phyloP scores from a whole-genome alignment of 1,140 invertebrate species.

The Caerostris darwini region DNA sequence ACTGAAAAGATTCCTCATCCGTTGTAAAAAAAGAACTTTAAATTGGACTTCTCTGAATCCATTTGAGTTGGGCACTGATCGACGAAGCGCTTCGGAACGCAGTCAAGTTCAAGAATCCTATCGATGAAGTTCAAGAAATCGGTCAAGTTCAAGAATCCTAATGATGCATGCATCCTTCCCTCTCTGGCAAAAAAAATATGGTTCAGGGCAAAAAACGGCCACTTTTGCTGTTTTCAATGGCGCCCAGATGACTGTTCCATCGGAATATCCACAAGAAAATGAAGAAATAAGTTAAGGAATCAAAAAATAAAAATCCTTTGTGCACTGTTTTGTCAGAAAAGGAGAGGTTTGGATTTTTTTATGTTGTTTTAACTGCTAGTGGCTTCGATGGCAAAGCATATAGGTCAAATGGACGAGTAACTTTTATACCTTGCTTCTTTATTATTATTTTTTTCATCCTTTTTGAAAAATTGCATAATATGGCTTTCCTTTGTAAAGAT shows the following conservation, averaged over 20 bases:
- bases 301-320: background rate
- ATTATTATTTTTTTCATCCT: too few relatives aligned
- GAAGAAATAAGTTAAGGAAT: background rate
- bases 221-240: background rate
- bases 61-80: background rate
- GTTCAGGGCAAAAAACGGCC: background rate
- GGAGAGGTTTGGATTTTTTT: background rate
- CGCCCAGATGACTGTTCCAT: conserved; percentile 1
- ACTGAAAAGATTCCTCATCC: background rate
- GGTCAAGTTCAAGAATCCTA: background rate
- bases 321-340: conserved; percentile 10
- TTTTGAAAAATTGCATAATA: conserved; percentile 24
- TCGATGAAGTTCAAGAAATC: background rate
- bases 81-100: background rate
- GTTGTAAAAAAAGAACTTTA: background rate
- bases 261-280: background rate
- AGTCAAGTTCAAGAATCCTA: background rate
- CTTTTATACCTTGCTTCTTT: background rate
- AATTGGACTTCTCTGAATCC: background rate
- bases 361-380: background rate
- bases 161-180: conserved; percentile 12
- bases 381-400: conserved; percentile 7
- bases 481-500: conserved; percentile 34
- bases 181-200: background rate
- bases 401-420: conserved; percentile 7